Evolutionary conservation across 2,113 vertebrate genomes (phyloP), one percentile per base, ranked within the genome.

Genomic region (Holacanthus passer): DNA sequence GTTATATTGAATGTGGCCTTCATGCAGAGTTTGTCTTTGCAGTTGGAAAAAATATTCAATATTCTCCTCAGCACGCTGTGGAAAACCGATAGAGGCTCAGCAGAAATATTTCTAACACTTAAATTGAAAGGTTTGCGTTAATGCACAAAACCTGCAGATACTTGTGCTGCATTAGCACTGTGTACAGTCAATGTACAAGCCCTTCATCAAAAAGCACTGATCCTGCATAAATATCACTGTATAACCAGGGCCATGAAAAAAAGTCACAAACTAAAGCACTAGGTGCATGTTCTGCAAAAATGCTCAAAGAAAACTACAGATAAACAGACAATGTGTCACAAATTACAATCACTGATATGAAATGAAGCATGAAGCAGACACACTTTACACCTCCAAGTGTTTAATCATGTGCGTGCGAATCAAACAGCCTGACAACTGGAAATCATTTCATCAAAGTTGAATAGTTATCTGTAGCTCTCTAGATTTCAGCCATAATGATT

Each of bases 21-120:
- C 77, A 87, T 75, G 79, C 84, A 68, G 67, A 77, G 69, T 74
- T 75, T 87, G 76, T 78, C 79, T 81, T 83, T 81, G 55, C 67
- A 53, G 70, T 67, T 64, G 12, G 0, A 31, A 35, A 65, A 7
- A 60, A 73, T 24, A 68, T 66, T 83, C 70, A 77, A 77, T 85
- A 73, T 65, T 79, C 62, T 91, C 66, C 22, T 75, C 65, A 59
- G 68, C 16, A 65, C 4, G 5, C 66, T 47, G 52, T 45, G 47
- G 53, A 85, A 72, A 79, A 77, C 53, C 7, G 10, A 70, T 75
- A 71, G 63, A 52, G 22, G 56, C 45, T 32, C 45, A 67, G 50
- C 5, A 10, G 59, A 65, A 53, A 55, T 43, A 67, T 76, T 79
- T 56, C 55, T 68, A 39, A 74, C 39, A 58, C 29, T 63, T 63